Base-by-base conservation (phyloP, 1,140 invertebrate genomes). In the Andricus grossulariae region DNA sequence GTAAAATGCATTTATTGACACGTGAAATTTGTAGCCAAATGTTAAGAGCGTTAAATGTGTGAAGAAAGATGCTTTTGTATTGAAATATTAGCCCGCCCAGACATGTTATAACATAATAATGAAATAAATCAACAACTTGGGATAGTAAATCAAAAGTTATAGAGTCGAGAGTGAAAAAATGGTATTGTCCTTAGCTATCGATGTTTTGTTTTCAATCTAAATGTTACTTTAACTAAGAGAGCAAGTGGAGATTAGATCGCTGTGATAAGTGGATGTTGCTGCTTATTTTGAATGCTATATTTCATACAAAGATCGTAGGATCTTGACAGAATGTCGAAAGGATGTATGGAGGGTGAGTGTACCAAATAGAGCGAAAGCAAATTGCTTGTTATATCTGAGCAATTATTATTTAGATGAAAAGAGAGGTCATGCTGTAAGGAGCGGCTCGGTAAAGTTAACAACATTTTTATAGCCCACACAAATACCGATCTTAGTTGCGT, bases 401-500 rank as follows among this genome's bases (percentile, higher is more conserved):
- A 66, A 66, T 32, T 39, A 66, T 66, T 66, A 66, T 66, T 66
- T 66, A n/a, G 60, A 39, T 32, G 39, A n/a, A 5, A 66, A 66
- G 60, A 66, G 60, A 66, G 60, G 60, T 66, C 60, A 66, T 16
- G 60, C n/a, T 32, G 60, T 8, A 66, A 66, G 60, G 60, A 66
- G 60, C 39, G 60, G 60, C 25, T 45, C 8, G 39, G 39, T 45
- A 11, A 45, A 45, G 39, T 45, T 45, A 45, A 45, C 39, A 45
- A 45, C 39, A 45, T 45, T 45, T 45, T 45, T 45, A 45, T 45
- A 45, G 39, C 39, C 39, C 39, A 45, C 39, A 45, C 39, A 45
- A 4, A 45, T 45, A 45, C 39, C 10, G 39, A 45, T 45, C 39
- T 45, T 45, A 11, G 39, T 45, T 45, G 39, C 39, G 39, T 45